These are phyloP conservation scores for Microtus richardsoni DNA, from an alignment of 2,113 vertebrate genomes.

Conservation along the genomic window DNA sequence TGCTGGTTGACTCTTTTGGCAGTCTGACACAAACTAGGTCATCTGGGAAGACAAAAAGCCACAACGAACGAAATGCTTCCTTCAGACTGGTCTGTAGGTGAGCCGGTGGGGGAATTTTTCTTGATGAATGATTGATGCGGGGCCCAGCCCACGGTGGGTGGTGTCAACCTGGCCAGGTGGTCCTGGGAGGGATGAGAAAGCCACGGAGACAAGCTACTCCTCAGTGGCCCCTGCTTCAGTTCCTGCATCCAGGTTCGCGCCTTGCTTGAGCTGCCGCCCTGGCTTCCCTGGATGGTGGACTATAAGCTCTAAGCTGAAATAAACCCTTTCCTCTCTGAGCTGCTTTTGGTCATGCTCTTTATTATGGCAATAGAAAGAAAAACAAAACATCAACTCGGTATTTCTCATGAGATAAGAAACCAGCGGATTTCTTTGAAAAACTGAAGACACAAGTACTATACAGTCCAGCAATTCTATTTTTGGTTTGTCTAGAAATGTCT, in stretches of 20 bases:
- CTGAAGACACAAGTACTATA: not conserved
- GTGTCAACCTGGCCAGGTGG: not conserved
- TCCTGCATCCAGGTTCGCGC: not conserved
- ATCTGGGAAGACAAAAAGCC: not conserved
- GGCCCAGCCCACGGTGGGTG: not conserved
- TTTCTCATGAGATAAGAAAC: not conserved
- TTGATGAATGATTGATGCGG: not conserved
- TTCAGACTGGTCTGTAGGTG: not conserved
- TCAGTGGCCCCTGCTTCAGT: not conserved
- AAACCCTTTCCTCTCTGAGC: not conserved
- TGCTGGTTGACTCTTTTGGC: not conserved
- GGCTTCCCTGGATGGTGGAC: not conserved
- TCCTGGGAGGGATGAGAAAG: not conserved
- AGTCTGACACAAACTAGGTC: not conserved
- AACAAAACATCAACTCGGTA: accelerated
- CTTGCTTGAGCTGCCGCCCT: not conserved
- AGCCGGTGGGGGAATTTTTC: not conserved
- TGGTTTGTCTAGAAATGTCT: not conserved
- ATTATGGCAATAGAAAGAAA: not conserved
- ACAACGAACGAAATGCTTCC: not conserved
- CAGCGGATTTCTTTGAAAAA: not conserved
- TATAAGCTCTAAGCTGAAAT: not conserved
- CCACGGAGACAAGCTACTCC: not conserved
- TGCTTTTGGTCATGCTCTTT: not conserved
- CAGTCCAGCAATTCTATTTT: not conserved